These are phyloP conservation scores for Tragelaphus eurycerus DNA, from an alignment of 2,797 vertebrate genomes.

Conservation along the genomic window DNA sequence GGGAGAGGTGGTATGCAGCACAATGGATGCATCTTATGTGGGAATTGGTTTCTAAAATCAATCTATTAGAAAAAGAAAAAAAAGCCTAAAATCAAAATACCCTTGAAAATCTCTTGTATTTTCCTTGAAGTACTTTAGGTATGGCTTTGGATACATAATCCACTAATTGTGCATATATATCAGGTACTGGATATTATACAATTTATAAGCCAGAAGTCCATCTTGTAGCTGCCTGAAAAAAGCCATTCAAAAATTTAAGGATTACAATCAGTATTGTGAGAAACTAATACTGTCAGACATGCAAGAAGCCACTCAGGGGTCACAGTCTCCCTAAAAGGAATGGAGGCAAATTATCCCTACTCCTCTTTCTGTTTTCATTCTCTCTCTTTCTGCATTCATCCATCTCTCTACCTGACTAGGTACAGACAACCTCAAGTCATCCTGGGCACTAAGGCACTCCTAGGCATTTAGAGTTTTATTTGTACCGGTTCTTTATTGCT, in stretches of 20 bases:
- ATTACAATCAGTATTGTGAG: neutral
- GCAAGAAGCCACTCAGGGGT: neutral
- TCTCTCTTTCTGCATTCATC: neutral
- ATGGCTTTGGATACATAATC: neutral
- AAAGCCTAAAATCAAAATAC: neutral
- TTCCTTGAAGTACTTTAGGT: neutral
- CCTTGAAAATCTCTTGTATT: neutral
- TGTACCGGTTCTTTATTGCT: neutral
- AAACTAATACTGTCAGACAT: neutral
- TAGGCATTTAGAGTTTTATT: neutral
- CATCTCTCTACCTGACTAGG: neutral
- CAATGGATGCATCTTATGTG: neutral
- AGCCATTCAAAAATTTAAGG: neutral
- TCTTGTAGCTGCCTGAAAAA: neutral
- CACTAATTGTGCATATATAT: neutral
- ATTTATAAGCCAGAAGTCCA: neutral
- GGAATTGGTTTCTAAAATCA: neutral
- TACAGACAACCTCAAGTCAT: neutral
- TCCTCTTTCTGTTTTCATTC: neutral
- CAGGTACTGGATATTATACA: neutral
- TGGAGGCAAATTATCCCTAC: neutral
- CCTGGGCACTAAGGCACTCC: neutral
- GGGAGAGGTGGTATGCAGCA: neutral
- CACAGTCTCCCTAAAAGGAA: neutral
- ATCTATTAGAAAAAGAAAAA: neutral